Conservation (phyloP, 2,888 invertebrate species). For the Embidobia sp. region DNA sequence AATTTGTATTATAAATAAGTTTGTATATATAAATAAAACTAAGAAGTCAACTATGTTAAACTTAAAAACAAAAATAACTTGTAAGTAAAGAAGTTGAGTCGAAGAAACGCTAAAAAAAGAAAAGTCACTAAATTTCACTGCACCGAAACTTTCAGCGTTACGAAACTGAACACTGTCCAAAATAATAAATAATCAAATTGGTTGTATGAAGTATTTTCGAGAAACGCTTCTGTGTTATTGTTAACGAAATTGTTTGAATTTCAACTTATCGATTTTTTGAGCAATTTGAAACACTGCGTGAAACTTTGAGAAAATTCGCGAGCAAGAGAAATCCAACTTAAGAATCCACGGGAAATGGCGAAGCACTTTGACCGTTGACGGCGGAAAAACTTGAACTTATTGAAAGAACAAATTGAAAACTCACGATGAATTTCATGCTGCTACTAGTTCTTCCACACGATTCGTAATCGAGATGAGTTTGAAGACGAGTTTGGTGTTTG, state of each 20-base stretch:
- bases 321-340: neutral
- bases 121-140: slow-evolving; percentile 8
- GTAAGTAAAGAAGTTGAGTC: too few species aligned
- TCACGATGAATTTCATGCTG: slow-evolving; percentile 78
- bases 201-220: too few species aligned
- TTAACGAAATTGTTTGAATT: too few species aligned
- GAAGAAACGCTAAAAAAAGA: too few species aligned
- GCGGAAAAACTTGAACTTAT: slow-evolving; percentile 8
- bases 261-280: too few species aligned
- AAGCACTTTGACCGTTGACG: neutral
- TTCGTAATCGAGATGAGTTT: slow-evolving; percentile 67
- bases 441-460: slow-evolving; percentile 46
- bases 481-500: slow-evolving; percentile 71
- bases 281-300: slow-evolving; percentile 9
- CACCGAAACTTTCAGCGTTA: slow-evolving; percentile 2
- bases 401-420: slow-evolving; percentile 57
- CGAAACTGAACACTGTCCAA: slow-evolving; percentile 11
- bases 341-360: slow-evolving; percentile 7
- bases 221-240: too few species aligned
- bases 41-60: too few species aligned
- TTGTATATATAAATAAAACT: too few species aligned
- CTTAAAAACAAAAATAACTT: too few species aligned
- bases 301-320: slow-evolving; percentile 1
- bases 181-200: neutral
- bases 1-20: too few species aligned